These are phyloP conservation scores for Chromis chromis DNA, from an alignment of 2,797 vertebrate genomes.

Conservation along the genomic window DNA sequence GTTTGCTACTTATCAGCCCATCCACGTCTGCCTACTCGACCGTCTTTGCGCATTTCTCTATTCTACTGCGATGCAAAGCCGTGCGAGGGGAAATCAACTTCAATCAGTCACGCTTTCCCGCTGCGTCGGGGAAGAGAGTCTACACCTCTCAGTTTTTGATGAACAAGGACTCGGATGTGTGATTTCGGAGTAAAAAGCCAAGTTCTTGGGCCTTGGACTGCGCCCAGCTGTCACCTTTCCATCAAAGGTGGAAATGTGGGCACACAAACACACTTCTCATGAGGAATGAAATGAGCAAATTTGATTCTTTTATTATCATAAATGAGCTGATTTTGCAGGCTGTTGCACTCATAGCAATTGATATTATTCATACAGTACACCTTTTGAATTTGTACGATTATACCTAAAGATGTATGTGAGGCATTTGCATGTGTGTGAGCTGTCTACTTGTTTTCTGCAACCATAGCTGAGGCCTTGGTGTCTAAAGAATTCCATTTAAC, in stretches of 20 bases:
- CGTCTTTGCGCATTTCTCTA: conserved; percentile 51
- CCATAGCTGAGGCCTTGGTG: conserved; percentile 39
- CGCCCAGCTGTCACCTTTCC: conserved; percentile 61
- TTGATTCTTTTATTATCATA: conserved; percentile 65
- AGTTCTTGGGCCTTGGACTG: conserved; percentile 46
- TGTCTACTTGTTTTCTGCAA: conserved; percentile 53
- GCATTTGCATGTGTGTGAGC: conserved; percentile 34
- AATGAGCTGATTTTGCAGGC: conserved; percentile 57
- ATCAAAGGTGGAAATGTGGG: conserved; percentile 47
- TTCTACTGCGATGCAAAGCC: conserved; percentile 64
- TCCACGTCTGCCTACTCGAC: conserved; percentile 59
- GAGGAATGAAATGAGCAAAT: conserved; percentile 58
- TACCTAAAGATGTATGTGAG: conserved; percentile 12
- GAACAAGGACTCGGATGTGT: conserved; percentile 64
- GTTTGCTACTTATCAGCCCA: conserved; percentile 51
- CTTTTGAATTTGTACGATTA: conserved; percentile 28
- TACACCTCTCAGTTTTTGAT: conserved; percentile 68
- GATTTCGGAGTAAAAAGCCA: conserved; percentile 60
- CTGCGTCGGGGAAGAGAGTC: conserved; percentile 46
- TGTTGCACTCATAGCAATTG: conserved; percentile 48
- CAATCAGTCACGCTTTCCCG: conserved; percentile 70
- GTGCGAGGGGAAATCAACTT: conserved; percentile 71
- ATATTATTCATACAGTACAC: conserved; percentile 29
- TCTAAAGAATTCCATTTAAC: conserved; percentile 67
- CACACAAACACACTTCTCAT: conserved; percentile 39